Evolutionary conservation across 2,797 vertebrate genomes (phyloP), one percentile per base, ranked within the genome.

Genomic region (Galagoides demidoff): DNA sequence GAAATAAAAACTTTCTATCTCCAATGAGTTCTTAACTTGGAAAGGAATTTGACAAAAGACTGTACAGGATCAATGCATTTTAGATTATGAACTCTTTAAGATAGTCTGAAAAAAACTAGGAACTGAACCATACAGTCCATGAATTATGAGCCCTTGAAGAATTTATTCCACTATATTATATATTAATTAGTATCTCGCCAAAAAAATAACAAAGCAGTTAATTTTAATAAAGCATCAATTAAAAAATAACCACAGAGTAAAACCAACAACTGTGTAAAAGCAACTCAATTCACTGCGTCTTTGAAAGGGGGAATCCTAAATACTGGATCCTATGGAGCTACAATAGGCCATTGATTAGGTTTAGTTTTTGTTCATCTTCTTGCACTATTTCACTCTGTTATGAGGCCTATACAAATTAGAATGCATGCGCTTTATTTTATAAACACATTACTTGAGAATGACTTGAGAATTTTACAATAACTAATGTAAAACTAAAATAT

Each of bases 401-500:
- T 52, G 27, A 34, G 29, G 20, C 8, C 27, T 14, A 52, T 78
- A 73, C 49, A 23, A 89, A 82, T 83, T 59, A 64, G 95, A 71
- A 78, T 73, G 20, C 13, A 78, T 73, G n/a, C 23, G 5, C 31
- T 29, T 95, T 34, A 6, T 89, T 83, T 90, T 59, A 92, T 70
- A 23, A 64, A 77, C 39, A 63, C 23, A 23, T 52, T 49, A 25
- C 59, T 66, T 77, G 9, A 31, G 19, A 17, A 81, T 85, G 29
- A 22, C 39, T 43, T 43, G 39, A 43, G 39, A 43, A 43, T 43
- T 43, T 43, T 43, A 43, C 31, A 92, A 57, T 96, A 93, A 91
- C 92, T 95, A 95, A 90, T 92, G 94, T 82, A 96, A 96, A 95
- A 95, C 81, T 86, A 90, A 95, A 96, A 90, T 19, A 66, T 78